phyloP scores from a whole-genome alignment of 92 coral and sea anemone genomes.

The Palythoa grandis region DNA sequence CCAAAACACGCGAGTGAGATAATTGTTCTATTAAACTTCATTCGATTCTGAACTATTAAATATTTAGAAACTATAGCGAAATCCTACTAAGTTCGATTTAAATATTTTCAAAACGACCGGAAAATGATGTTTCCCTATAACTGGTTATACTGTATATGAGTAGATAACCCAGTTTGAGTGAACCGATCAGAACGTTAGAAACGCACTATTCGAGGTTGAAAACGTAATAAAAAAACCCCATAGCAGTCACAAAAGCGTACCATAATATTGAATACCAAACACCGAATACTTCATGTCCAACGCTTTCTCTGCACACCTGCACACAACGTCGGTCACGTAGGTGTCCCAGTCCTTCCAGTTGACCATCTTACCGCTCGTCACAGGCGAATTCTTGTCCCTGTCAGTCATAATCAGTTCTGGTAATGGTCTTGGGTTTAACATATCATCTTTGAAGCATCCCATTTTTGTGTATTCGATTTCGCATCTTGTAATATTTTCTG shows the following conservation, averaged over 20 bases:
- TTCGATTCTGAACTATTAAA: no score
- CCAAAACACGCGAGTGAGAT: no score
- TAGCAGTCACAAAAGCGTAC: constrained; percentile 29
- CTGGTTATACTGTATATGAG: no score
- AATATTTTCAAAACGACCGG: no score
- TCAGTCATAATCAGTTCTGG: constrained; percentile 60
- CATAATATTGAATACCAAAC: constrained; percentile 68
- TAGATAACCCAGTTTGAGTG: no score
- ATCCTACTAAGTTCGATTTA: no score
- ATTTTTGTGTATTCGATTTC: constrained; percentile 53
- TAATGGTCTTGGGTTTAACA: constrained; percentile 50
- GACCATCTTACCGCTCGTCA: constrained; percentile 44
- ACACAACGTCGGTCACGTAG: constrained; percentile 60
- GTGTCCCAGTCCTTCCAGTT: constrained; percentile 70
- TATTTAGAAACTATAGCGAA: no score
- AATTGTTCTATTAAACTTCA: no score
- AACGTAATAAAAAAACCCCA: no score
- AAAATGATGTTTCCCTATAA: no score
- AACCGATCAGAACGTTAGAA: no score
- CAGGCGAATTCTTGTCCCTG: constrained; percentile 51
- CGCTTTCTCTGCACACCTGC: constrained; percentile 79
- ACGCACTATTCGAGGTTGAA: no score
- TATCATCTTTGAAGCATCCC: constrained; percentile 70
- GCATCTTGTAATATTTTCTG: constrained; percentile 12
- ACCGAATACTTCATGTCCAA: constrained; percentile 50